These are phyloP conservation scores for Xestia c-nigrum DNA, from an alignment of 2,888 invertebrate genomes.

Conservation along the genomic window DNA sequence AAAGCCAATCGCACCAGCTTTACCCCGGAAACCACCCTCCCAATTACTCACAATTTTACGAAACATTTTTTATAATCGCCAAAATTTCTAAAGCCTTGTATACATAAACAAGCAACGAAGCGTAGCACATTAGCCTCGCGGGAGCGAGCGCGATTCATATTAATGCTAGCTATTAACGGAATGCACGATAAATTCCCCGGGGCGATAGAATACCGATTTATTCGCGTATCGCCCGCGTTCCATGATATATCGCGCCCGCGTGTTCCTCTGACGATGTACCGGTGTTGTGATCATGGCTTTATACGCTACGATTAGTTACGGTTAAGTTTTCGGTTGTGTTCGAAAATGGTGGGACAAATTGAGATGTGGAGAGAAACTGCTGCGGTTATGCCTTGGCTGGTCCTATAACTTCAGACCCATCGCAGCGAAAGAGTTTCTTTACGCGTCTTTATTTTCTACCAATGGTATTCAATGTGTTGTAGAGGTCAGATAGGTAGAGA, in stretches of 20 bases:
- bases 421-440: neutral
- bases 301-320: constrained; percentile 58
- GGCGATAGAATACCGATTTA: constrained; percentile 84
- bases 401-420: neutral
- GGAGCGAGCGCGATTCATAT: constrained; percentile 77
- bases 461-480: too few relatives aligned
- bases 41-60: constrained; percentile 52
- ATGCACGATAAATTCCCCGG: constrained; percentile 77
- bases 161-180: constrained; percentile 83
- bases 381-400: neutral
- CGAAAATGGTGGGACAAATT: constrained; percentile 15
- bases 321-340: constrained; percentile 38
- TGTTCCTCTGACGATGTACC: constrained; percentile 63
- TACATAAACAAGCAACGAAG: constrained; percentile 65
- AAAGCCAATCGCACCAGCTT: constrained; percentile 19
- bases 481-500: too few relatives aligned
- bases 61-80: constrained; percentile 46
- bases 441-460: too few relatives aligned
- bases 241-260: constrained; percentile 68
- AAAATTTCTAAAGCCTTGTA: constrained; percentile 61
- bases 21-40: constrained; percentile 10
- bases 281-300: constrained; percentile 66
- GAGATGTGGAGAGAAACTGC: neutral
- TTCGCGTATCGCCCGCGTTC: constrained; percentile 73
- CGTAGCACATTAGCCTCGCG: constrained; percentile 65